A percentile compares a stretch with the other conserved stretches of the same genome.
These are phyloP conservation scores for Platycercus adscitus DNA, from an alignment of 2,113 vertebrate species.

Conservation along the genomic window DNA sequence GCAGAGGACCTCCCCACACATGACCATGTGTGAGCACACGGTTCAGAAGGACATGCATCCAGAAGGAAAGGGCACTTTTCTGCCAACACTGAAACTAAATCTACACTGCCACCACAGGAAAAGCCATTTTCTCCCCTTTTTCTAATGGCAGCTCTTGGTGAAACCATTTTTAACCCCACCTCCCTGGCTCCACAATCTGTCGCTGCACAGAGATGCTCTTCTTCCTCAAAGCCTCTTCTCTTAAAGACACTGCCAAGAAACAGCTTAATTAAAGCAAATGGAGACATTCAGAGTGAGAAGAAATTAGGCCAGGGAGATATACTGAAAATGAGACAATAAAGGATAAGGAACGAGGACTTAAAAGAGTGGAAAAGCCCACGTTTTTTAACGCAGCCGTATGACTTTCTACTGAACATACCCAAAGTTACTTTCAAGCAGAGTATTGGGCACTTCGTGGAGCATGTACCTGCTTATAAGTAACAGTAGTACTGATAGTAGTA, in stretches of 20 bases:
- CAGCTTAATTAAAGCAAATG: constrained; percentile 2
- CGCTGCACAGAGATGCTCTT: background rate
- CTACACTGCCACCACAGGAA: background rate
- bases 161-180: background rate
- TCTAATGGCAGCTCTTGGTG: background rate
- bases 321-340: constrained; percentile 23
- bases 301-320: constrained; percentile 40
- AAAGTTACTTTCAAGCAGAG: background rate
- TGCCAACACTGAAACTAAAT: background rate
- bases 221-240: background rate
- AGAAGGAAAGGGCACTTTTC: background rate
- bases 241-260: background rate
- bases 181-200: background rate
- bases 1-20: background rate
- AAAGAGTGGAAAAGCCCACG: background rate
- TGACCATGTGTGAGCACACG: accelerated
- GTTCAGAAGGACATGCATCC: no score
- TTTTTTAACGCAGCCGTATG: background rate
- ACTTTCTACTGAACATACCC: background rate
- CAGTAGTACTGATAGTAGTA: background rate
- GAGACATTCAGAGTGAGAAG: background rate
- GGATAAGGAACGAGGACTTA: background rate
- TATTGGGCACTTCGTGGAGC: background rate
- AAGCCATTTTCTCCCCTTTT: background rate
- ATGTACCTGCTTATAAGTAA: background rate